phyloP scores from a whole-genome alignment of 2,113 vertebrate genomes.

The Oriolus oriolus region DNA sequence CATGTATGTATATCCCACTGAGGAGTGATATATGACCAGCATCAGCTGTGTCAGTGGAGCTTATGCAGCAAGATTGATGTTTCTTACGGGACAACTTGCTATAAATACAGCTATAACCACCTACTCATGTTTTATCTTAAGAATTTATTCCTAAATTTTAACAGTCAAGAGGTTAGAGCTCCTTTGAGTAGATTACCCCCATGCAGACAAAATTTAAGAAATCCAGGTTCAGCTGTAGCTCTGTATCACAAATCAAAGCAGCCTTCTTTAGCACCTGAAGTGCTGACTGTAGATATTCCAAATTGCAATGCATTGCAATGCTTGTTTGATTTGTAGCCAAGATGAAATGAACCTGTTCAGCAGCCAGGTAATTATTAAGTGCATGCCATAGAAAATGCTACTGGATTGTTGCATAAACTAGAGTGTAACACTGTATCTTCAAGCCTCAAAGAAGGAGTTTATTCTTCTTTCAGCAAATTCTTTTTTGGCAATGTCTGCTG shows the following conservation, averaged over 20 bases:
- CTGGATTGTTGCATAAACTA: neutral
- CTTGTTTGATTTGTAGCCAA: neutral
- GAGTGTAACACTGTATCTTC: neutral
- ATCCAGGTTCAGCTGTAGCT: neutral
- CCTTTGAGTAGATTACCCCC: neutral
- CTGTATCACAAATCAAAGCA: neutral
- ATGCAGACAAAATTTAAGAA: neutral
- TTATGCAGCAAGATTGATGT: neutral
- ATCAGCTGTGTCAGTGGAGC: conserved; percentile 7
- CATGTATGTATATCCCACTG: neutral
- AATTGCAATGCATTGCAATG: neutral
- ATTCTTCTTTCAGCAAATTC: neutral
- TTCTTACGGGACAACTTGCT: neutral
- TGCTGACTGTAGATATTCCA: neutral
- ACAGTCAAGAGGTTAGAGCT: neutral
- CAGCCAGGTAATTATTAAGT: conserved; percentile 1
- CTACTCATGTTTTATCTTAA: neutral
- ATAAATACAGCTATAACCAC: neutral
- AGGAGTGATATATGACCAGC: neutral
- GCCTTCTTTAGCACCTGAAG: neutral
- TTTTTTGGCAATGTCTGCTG: neutral
- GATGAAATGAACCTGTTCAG: neutral
- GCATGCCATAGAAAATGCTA: neutral
- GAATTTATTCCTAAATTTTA: neutral
- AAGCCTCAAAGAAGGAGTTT: neutral